Base-by-base conservation (phyloP, 2,888 invertebrate genomes). In the Nasonovia ribisnigri region DNA sequence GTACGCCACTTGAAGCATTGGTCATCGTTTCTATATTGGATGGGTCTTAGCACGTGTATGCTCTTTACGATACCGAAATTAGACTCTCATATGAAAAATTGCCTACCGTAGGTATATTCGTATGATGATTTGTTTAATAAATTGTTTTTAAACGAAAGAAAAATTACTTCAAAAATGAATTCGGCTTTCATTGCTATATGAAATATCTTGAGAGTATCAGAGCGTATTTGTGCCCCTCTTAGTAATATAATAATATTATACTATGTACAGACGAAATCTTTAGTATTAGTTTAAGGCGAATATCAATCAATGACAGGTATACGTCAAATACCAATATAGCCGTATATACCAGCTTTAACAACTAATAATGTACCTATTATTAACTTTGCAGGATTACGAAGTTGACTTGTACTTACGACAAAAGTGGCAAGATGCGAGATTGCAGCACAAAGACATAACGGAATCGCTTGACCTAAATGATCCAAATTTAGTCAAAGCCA, bases 391-490 rank as follows among this genome's bases (percentile, higher is more conserved):
- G 96, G 96, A 96, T 95, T 96, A 96, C 95, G 96, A 96, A 95
- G 96, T 96, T 94, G 96, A 96, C 95, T 95, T 96, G 84, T 96
- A 96, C 95, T 95, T 96, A 29, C 95, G 96, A 16, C 96, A 96
- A 95, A 95, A 96, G 94, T 96, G 96, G 96, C 95, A 95, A 94
- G 96, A 96, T 95, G 96, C 96, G 93, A 95, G 96, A 60, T 95
- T 96, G 84, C 95, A 95, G 92, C 96, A 96, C 94, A 95, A 95
- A 0, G 95, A 96, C 91, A 95, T 96, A 94, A 96, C 95, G 0
- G 95, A 96, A 94, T 95, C 96, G 0, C 95, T 96, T 87, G 96
- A 96, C 94, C 95, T 96, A 42, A 96, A 96, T 95, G 96, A 96
- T 94, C 96, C 96, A 6, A 96, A 96, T 95, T 95, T 96, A 43